These are phyloP conservation scores for Paracentrotus lividus DNA, from an alignment of 53 echinoderm and acorn worm species.

Conservation along the genomic window DNA sequence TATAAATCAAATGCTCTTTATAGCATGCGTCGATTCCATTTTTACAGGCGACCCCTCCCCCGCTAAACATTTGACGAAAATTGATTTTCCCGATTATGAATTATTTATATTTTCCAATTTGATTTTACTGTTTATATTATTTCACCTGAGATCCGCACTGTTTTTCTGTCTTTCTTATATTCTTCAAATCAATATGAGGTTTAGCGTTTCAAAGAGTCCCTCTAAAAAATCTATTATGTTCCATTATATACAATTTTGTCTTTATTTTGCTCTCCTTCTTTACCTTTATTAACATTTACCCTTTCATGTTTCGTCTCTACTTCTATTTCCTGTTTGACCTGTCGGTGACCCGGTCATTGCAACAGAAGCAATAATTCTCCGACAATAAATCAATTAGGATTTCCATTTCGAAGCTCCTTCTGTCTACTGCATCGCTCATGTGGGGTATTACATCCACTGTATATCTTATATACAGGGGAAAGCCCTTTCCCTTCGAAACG, in stretches of 20 bases:
- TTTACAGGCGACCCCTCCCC: background rate
- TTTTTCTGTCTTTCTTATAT: background rate
- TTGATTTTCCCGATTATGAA: background rate
- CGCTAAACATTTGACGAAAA: background rate
- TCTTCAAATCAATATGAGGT: background rate
- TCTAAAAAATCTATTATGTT: too few species aligned
- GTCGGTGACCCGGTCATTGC: conserved; percentile 51
- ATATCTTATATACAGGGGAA: background rate
- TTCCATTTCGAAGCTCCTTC: conserved; percentile 38
- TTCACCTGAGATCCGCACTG: background rate
- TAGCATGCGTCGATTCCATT: background rate
- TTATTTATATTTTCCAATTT: background rate
- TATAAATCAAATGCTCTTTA: background rate
- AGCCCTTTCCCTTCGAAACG: background rate
- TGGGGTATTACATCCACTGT: conserved; percentile 20
- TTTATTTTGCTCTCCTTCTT: background rate
- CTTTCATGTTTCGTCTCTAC: background rate
- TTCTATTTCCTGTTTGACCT: background rate
- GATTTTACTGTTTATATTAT: background rate
- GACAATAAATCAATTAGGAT: conserved; percentile 71
- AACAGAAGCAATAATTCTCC: conserved; percentile 62
- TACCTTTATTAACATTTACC: background rate
- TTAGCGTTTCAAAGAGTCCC: background rate
- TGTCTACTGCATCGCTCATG: conserved; percentile 40
- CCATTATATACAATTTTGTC: background rate